Evolutionary conservation across 2,113 vertebrate genomes (phyloP).

Genomic region (Cyrtonyx montezumae): DNA sequence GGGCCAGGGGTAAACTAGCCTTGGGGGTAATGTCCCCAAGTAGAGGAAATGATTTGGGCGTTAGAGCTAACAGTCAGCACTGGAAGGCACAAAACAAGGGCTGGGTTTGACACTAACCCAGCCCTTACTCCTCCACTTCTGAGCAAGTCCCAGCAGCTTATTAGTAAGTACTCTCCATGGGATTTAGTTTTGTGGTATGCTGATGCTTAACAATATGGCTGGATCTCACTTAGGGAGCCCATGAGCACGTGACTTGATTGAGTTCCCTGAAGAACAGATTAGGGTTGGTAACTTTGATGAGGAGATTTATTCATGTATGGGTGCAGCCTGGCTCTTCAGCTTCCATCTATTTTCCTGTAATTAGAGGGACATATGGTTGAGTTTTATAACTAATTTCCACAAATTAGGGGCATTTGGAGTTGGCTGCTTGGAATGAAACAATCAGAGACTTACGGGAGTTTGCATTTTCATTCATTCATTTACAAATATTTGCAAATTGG

Average conservation of each 20-base stretch:
- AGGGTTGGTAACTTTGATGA: background rate
- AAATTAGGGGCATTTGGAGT: conserved; percentile 39
- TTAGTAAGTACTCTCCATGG: background rate
- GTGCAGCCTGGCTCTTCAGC: background rate
- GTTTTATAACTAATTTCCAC: conserved; percentile 66
- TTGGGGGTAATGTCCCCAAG: background rate
- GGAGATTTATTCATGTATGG: conserved; percentile 18
- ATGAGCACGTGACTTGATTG: background rate
- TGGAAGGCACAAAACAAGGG: background rate
- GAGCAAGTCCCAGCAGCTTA: background rate
- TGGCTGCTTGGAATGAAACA: conserved; percentile 22
- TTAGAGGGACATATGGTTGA: conserved; percentile 65
- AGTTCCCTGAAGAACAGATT: background rate
- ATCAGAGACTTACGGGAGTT: background rate
- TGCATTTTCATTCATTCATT: conserved; percentile 38
- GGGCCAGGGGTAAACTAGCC: background rate
- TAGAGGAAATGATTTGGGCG: background rate
- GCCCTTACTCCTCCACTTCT: background rate
- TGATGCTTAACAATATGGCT: background rate
- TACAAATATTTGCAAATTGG: background rate
- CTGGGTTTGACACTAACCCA: background rate
- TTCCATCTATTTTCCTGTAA: conserved; percentile 52
- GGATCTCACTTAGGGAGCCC: background rate
- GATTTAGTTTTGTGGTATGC: background rate
- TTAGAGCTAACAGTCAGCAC: background rate